A percentile compares a stretch with the other conserved stretches of the same genome.
Conservation (phyloP, 2,113 vertebrate species). For the Phaethornis superciliosus region DNA sequence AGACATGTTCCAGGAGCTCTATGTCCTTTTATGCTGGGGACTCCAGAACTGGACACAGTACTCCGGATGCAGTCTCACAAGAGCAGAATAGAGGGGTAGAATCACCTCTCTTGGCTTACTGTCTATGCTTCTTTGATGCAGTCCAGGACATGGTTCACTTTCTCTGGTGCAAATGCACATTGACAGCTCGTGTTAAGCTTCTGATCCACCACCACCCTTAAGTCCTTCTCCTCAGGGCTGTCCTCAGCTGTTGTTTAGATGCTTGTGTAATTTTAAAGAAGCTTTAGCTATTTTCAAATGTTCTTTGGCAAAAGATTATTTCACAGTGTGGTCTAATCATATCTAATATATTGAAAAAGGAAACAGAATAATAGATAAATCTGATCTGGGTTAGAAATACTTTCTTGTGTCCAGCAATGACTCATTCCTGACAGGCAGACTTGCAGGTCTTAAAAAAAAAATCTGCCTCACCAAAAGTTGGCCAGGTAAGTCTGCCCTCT, state of each 20-base stretch:
- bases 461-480: background rate
- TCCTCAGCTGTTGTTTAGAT: background rate
- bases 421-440: background rate
- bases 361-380: background rate
- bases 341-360: background rate
- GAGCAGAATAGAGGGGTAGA: too few species aligned
- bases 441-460: background rate
- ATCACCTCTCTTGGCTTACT: too few species aligned
- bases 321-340: background rate
- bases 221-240: too few species aligned
- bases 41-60: too few species aligned
- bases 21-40: too few species aligned
- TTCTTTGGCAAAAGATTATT: conserved; percentile 4
- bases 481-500: background rate
- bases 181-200: too few species aligned
- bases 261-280: background rate
- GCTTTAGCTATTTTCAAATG: conserved; percentile 1
- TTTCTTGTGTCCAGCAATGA: background rate
- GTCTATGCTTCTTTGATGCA: too few species aligned
- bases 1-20: too few species aligned
- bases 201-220: too few species aligned
- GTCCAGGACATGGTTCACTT: too few species aligned
- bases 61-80: too few species aligned
- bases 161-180: too few species aligned
- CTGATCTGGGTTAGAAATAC: background rate